phyloP scores from a whole-genome alignment of 2,888 invertebrate genomes.

The Heliconius hortense region DNA sequence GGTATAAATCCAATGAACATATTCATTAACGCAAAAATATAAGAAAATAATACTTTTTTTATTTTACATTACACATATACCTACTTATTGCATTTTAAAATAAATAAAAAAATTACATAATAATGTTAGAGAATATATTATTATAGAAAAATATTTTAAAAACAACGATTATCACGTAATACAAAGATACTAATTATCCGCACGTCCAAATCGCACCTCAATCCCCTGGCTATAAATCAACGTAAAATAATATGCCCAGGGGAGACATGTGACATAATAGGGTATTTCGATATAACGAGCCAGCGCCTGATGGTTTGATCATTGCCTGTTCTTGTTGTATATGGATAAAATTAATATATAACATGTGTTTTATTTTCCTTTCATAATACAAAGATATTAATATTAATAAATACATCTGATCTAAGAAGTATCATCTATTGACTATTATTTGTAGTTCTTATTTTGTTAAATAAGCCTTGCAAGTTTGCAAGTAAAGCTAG shows the following conservation, averaged over 20 bases:
- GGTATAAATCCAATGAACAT: neutral
- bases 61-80: neutral
- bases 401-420: neutral
- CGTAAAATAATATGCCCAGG: conserved; percentile 69
- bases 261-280: conserved; percentile 67
- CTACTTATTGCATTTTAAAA: neutral
- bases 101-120: neutral
- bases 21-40: neutral
- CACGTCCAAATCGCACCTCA: conserved; percentile 54
- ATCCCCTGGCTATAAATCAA: conserved; percentile 65
- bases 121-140: neutral
- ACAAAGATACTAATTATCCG: conserved; percentile 54
- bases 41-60: neutral
- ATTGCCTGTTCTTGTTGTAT: conserved; percentile 12
- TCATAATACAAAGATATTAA: neutral
- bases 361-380: neutral
- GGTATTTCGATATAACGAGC: conserved; percentile 58
- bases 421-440: neutral
- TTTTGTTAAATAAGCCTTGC: neutral
- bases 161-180: conserved; percentile 31
- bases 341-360: neutral
- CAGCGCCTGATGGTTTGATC: conserved; percentile 44
- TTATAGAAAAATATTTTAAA: neutral
- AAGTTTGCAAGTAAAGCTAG: too few species aligned
- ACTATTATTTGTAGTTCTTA: neutral